phyloP scores from a whole-genome alignment of 2,888 invertebrate species.

The Andrena trimmerana region DNA sequence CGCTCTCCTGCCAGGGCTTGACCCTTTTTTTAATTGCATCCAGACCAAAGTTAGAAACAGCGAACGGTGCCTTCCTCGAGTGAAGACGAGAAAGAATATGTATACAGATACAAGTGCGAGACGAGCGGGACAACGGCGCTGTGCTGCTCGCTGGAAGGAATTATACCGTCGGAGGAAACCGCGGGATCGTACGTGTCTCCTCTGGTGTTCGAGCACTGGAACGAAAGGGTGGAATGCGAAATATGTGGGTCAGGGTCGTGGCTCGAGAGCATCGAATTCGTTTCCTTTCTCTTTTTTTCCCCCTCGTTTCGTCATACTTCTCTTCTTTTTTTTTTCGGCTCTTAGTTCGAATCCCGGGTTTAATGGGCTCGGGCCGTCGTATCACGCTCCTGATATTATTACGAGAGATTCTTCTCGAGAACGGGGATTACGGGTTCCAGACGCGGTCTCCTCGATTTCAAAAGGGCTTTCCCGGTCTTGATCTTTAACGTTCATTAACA shows the following conservation, averaged over 20 bases:
- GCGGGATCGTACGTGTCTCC: slow-evolving; percentile 44
- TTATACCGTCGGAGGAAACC: slow-evolving; percentile 39
- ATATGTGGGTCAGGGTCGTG: slow-evolving; percentile 61
- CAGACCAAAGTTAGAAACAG: slow-evolving; percentile 68
- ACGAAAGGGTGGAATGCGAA: slow-evolving; percentile 52
- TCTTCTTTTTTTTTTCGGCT: not conserved
- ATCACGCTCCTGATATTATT: slow-evolving; percentile 50
- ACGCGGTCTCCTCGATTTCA: slow-evolving; percentile 9
- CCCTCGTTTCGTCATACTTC: not conserved
- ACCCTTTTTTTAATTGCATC: slow-evolving; percentile 80
- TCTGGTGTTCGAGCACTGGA: slow-evolving; percentile 17
- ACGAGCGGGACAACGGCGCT: not conserved
- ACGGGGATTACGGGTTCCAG: slow-evolving; percentile 20
- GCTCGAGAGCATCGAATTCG: slow-evolving; percentile 54
- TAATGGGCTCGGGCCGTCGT: slow-evolving; percentile 51
- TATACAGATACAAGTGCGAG: slow-evolving; percentile 15
- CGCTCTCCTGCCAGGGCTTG: slow-evolving; percentile 72
- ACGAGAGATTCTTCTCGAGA: slow-evolving; percentile 42
- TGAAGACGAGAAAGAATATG: slow-evolving; percentile 15
- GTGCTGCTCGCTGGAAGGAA: slow-evolving; percentile 28
- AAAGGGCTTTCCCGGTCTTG: slow-evolving; percentile 14
- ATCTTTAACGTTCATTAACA: slow-evolving; percentile 43
- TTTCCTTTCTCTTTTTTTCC: slow-evolving; percentile 30
- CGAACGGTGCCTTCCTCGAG: slow-evolving; percentile 23
- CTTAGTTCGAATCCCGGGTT: slow-evolving; percentile 43